phyloP scores from a whole-genome alignment of 2,113 vertebrate species.

The Strix uralensis region DNA sequence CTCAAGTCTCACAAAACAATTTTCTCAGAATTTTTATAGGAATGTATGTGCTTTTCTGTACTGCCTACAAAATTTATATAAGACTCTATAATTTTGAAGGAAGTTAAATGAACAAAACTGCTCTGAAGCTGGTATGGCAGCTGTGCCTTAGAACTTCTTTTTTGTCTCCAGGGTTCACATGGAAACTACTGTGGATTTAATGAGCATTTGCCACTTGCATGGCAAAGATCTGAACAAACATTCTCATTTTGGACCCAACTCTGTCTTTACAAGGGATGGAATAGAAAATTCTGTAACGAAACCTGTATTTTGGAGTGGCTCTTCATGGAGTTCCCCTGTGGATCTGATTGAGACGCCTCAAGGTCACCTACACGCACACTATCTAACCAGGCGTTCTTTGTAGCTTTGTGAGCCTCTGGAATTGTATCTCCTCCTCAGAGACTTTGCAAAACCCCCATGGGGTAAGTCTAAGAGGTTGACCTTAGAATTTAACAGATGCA shows the following conservation, averaged over 20 bases:
- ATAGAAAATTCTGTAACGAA: not conserved
- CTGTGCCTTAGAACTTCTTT: not conserved
- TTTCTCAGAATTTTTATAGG: not conserved
- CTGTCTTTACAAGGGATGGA: not conserved
- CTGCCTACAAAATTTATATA: not conserved
- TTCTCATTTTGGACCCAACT: not conserved
- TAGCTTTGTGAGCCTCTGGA: not conserved
- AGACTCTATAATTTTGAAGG: not conserved
- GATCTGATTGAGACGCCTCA: not conserved
- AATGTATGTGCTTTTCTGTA: not conserved
- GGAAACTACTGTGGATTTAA: conserved; percentile 3
- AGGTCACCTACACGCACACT: not conserved
- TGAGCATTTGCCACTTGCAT: not conserved
- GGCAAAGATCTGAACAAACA: not conserved
- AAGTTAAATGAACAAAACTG: not conserved
- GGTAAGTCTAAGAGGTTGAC: not conserved
- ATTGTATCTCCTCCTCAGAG: not conserved
- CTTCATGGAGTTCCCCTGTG: not conserved
- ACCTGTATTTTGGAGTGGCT: not conserved
- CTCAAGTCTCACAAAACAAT: not conserved
- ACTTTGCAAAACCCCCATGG: not conserved
- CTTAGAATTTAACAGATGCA: not conserved
- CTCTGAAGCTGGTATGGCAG: not conserved
- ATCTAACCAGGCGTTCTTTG: not conserved
- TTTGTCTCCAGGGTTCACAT: not conserved